phyloP scores from a whole-genome alignment of 2,888 invertebrate genomes.

The Agriotes lineatus region DNA sequence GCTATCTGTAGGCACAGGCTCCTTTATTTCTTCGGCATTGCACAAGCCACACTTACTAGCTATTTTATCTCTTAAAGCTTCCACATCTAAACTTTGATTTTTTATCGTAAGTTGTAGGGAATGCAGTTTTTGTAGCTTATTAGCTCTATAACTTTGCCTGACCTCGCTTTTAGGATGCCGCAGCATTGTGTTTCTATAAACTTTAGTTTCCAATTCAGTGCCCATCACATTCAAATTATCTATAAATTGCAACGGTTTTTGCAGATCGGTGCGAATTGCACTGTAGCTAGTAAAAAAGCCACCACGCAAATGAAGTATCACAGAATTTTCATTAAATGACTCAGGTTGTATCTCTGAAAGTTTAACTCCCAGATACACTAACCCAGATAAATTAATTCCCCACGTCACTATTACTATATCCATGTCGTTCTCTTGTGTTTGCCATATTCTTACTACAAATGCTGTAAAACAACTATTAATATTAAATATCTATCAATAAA shows the following conservation, averaged over 20 bases:
- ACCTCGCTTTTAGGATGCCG: conserved; percentile 74
- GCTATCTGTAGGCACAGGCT: conserved; percentile 31
- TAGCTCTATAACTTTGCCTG: conserved; percentile 79
- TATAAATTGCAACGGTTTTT: conserved; percentile 57
- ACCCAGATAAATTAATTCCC: conserved; percentile 88
- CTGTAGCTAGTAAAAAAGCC: conserved; percentile 81
- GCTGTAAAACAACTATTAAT: conserved; percentile 22
- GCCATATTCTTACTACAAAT: conserved; percentile 69
- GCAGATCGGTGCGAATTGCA: conserved; percentile 62
- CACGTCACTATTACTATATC: conserved; percentile 81
- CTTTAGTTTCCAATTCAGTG: conserved; percentile 53
- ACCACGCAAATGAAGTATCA: conserved; percentile 90
- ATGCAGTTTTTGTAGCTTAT: conserved; percentile 78
- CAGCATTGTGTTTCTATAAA: conserved; percentile 65
- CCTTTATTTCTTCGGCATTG: background rate
- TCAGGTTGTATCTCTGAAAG: conserved; percentile 75
- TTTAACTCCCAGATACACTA: conserved; percentile 81
- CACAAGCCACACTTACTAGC: conserved; percentile 52
- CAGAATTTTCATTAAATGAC: conserved; percentile 77
- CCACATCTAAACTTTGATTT: conserved; percentile 75
- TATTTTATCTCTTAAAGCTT: conserved; percentile 66
- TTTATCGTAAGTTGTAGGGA: conserved; percentile 79
- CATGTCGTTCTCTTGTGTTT: conserved; percentile 56
- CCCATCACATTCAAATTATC: conserved; percentile 59
- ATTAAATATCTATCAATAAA: too few relatives aligned